phyloP scores from a whole-genome alignment of 1,140 invertebrate species.

The Telenomus remus region DNA sequence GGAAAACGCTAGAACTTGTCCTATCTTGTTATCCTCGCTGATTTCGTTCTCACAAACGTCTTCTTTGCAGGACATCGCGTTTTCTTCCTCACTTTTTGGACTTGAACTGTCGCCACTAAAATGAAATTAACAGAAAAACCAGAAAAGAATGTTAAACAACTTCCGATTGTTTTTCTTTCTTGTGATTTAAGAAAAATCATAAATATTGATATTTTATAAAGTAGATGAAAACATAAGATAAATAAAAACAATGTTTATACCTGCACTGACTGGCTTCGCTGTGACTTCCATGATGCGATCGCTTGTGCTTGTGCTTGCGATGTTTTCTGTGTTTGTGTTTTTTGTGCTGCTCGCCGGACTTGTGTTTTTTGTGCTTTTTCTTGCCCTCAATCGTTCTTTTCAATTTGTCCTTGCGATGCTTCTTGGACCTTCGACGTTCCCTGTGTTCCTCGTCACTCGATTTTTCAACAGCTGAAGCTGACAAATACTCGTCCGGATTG shows the following conservation, averaged over 20 bases:
- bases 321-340: constrained; percentile 87
- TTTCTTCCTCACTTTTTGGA: constrained; percentile 69
- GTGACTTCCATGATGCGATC: constrained; percentile 77
- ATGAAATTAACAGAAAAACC: constrained; percentile 5
- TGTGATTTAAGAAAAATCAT: no score
- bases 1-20: no score
- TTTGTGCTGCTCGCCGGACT: constrained; percentile 81
- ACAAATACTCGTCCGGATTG: constrained; percentile 34
- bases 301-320: constrained; percentile 80
- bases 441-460: constrained; percentile 73
- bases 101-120: constrained; percentile 67
- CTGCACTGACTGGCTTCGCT: constrained; percentile 66
- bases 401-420: constrained; percentile 81
- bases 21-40: no score
- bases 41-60: no score
- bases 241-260: constrained; percentile 40
- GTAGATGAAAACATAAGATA: no score
- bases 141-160: no score
- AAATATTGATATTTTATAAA: no score
- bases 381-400: constrained; percentile 76
- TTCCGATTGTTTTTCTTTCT: no score
- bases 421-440: constrained; percentile 83
- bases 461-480: constrained; percentile 51
- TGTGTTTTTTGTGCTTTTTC: constrained; percentile 83
- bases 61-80: background rate